Base-by-base conservation (phyloP, 2,888 invertebrate species). In the Athalia rosae region DNA sequence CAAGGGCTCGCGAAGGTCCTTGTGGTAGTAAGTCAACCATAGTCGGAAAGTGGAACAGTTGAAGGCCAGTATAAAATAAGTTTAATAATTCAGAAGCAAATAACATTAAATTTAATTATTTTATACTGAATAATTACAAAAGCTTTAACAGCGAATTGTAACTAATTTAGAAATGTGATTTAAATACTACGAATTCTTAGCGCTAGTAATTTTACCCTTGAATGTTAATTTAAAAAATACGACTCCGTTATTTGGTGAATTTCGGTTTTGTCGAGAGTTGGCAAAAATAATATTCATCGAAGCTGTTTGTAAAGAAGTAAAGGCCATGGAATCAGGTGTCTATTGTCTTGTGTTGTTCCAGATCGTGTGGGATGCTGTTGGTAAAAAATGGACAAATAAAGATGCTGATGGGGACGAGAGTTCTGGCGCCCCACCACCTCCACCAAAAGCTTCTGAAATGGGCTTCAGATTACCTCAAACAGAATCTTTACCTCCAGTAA, bases 321-420 rank as follows among this genome's bases (percentile, higher is more conserved):
- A 8, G 6, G 4, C 64, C 41, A 61, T 41, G 77, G 79, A 79
- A 62, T 76, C 59, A 73, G 67, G 9, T 76, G 43, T 50, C 67
- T 62, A 64, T 77, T 59, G 79, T 77, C 66, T 81, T 82, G 83
- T 59, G 9, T 9, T 53, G 41, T 71, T 71, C 9, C 89, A 96
- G 96, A 98, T 98, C 92, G 95, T 98, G 76, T 98, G 98, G 98
- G 97, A 98, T 91, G 92, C 94, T 78, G 94, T 94, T n/a, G 93
- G 92, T 85, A 96, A 97, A 88, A 93, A 94, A 83, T 98, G 98
- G 98, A 92, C 94, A 71, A 96, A 98, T 91, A 93, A 94, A 62
- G 96, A 96, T 88, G 95, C 93, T 47, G 94, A 94, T 80, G 93
- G 92, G 5, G 93, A 93, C 43, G 94, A 91, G 76, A 87, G 89